phyloP scores from a whole-genome alignment of 2,797 vertebrate species.

The Ptychadena robeensis region DNA sequence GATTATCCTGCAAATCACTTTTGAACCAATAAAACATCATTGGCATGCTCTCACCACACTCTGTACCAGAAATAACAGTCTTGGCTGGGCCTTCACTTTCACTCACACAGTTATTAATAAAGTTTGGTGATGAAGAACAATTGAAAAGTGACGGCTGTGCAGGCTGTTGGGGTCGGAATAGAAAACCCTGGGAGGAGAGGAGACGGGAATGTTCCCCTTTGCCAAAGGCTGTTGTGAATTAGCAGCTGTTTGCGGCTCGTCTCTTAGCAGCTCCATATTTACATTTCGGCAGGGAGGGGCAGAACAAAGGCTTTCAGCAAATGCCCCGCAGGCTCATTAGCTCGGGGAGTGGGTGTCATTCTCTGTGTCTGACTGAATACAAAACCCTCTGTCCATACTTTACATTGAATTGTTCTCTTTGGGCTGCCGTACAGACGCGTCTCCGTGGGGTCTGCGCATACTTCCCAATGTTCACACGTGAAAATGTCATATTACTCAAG shows the following conservation, averaged over 20 bases:
- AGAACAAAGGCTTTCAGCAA: conserved; percentile 37
- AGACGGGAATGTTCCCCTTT: conserved; percentile 27
- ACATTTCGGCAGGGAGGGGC: conserved; percentile 40
- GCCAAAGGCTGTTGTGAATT: conserved; percentile 48
- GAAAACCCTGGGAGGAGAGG: background rate
- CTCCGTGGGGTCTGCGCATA: background rate
- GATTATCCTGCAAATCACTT: no score
- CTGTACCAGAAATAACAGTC: no score
- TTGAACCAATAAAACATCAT: no score
- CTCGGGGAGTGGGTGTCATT: conserved; percentile 25
- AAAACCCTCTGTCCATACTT: background rate
- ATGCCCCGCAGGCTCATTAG: conserved; percentile 49
- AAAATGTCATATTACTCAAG: background rate
- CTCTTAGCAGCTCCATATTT: conserved; percentile 48
- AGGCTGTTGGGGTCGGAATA: background rate
- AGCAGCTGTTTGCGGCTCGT: conserved; percentile 38
- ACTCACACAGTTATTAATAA: no score
- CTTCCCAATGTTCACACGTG: conserved; percentile 15
- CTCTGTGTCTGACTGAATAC: conserved; percentile 17
- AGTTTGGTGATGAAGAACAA: no score
- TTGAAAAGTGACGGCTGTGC: background rate
- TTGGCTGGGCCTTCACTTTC: no score
- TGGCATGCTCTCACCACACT: no score
- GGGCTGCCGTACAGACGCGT: background rate
- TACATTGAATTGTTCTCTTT: conserved; percentile 2